Conservation (phyloP, 2,797 vertebrate genomes). For the Mormyrus proboscirostris region DNA sequence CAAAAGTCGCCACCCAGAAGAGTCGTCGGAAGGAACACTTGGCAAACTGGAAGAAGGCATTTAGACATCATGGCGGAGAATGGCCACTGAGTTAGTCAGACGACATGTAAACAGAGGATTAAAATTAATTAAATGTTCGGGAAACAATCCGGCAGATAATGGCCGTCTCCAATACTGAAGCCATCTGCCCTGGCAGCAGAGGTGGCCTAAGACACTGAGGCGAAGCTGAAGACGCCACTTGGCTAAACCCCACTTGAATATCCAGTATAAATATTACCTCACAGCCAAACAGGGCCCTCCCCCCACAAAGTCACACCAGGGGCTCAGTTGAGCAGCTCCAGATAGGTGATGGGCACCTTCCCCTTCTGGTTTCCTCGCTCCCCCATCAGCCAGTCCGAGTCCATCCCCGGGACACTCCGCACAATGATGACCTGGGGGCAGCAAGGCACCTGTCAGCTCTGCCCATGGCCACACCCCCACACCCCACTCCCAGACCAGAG, state of each 20-base stretch:
- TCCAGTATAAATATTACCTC: constrained; percentile 60
- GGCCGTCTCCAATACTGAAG: constrained; percentile 60
- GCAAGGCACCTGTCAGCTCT: background rate
- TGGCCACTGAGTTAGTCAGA: constrained; percentile 68
- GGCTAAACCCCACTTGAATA: constrained; percentile 64
- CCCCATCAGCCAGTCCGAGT: constrained; percentile 97
- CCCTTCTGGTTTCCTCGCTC: constrained; percentile 93
- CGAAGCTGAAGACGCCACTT: constrained; percentile 47
- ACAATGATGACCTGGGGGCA: constrained; percentile 82
- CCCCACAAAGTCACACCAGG: constrained; percentile 15
- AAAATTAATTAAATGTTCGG: constrained; percentile 50
- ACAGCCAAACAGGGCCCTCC: constrained; percentile 48
- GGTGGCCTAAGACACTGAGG: constrained; percentile 50
- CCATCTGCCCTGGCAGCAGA: constrained; percentile 48
- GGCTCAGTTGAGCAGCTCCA: constrained; percentile 90
- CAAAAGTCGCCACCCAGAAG: constrained; percentile 22
- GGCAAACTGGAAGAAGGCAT: constrained; percentile 28
- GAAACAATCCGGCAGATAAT: constrained; percentile 58
- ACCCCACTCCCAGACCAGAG: background rate
- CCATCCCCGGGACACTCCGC: constrained; percentile 87
- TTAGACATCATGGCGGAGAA: constrained; percentile 54
- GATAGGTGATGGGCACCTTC: constrained; percentile 97
- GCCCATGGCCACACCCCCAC: background rate
- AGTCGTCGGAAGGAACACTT: constrained; percentile 27
- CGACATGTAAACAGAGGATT: constrained; percentile 64